Evolutionary conservation across 2,113 vertebrate species (phyloP), one percentile per base, ranked within the genome.

Genomic region (Anthoscopus minutus): DNA sequence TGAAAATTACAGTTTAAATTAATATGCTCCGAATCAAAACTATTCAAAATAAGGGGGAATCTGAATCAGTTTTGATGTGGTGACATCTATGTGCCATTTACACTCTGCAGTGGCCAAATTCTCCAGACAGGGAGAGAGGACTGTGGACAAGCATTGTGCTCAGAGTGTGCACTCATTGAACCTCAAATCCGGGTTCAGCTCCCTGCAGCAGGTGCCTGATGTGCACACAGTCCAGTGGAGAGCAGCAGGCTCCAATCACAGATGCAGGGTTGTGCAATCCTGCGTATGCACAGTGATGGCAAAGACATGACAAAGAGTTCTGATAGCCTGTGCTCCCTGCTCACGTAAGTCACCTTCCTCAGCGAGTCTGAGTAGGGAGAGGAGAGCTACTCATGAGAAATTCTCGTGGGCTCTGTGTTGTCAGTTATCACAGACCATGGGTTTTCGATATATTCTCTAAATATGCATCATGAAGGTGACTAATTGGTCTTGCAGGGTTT

Each of bases 381-480:
- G 51, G 31, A 74, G 48, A 79, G 15, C 40, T 42, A 53, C 66
- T 62, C 35, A 56, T 14, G 30, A 78, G 56, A 93, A 95, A 79
- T 89, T 62, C 40, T 87, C 42, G 28, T 82, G 57, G 27, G 27
- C 33, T 45, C 38, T 79, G 8, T 40, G 70, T 25, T 74, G 40
- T 35, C 33, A 86, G 61, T 65, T 94, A 96, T 94, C 82, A 6
- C 12, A 56, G 62, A 30, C 37, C 1, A 4, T 76, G 81, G 42
- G 31, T 44, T 86, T 76, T n/a, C 83, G 83, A 95, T 92, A 90
- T 58, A 56, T 80, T 82, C 54, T 89, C 54, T 87, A 93, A 92
- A 95, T 77, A 89, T 21, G 77, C 88, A 91, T 91, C 81, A 82
- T 48, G 30, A 62, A 62, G 62, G 42, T 96, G 93, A 94, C 67